phyloP scores from a whole-genome alignment of 2,888 invertebrate genomes.

The Noctua janthina region DNA sequence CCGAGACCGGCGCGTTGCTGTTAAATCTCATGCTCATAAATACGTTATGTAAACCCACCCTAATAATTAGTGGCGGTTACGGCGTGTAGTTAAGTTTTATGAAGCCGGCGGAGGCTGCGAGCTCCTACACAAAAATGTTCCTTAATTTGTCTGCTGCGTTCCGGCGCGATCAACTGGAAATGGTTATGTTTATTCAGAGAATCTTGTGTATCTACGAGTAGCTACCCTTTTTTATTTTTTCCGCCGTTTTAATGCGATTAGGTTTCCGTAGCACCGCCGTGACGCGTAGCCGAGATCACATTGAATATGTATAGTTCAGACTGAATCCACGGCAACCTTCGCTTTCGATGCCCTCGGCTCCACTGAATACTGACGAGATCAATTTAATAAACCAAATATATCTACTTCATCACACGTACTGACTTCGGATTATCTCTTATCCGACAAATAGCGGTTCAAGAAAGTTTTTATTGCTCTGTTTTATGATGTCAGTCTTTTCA shows the following conservation, averaged over 20 bases:
- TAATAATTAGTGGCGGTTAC: conserved; percentile 90
- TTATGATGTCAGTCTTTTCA: conserved; percentile 38
- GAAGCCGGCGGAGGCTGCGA: conserved; percentile 81
- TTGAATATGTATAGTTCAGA: conserved; percentile 82
- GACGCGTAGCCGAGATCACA: conserved; percentile 74
- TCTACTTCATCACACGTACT: conserved; percentile 62
- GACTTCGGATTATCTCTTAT: conserved; percentile 54
- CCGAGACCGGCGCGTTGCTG: conserved; percentile 85
- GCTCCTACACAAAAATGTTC: conserved; percentile 85
- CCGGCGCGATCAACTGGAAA: conserved; percentile 86
- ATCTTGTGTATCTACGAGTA: conserved; percentile 78
- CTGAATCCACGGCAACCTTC: conserved; percentile 77
- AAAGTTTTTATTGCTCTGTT: conserved; percentile 55
- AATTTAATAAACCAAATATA: conserved; percentile 69
- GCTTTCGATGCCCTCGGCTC: conserved; percentile 72
- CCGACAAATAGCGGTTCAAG: conserved; percentile 49
- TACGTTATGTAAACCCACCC: conserved; percentile 90
- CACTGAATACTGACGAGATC: conserved; percentile 71
- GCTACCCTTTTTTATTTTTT: conserved; percentile 81
- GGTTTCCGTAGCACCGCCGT: conserved; percentile 79
- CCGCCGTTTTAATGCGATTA: conserved; percentile 85
- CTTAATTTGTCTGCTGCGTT: conserved; percentile 87
- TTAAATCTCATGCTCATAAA: conserved; percentile 90
- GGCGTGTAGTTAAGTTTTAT: conserved; percentile 89
- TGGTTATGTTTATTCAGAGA: conserved; percentile 86